These are phyloP conservation scores for Hoplodrina blanda DNA, from an alignment of 2,888 invertebrate genomes.

Conservation along the genomic window DNA sequence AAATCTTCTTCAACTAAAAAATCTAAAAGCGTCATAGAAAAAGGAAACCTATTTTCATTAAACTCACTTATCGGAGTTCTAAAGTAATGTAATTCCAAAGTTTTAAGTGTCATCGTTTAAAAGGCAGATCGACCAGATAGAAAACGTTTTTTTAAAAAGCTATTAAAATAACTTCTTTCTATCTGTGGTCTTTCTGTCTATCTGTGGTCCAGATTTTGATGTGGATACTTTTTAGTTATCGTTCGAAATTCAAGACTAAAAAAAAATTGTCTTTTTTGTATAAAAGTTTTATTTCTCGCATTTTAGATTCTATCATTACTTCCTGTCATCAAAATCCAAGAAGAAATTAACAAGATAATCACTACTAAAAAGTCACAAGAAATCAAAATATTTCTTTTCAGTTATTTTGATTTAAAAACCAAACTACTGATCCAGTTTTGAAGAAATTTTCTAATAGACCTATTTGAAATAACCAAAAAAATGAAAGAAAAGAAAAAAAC, in stretches of 20 bases:
- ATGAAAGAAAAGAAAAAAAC: too few relatives aligned
- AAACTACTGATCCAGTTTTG: too few relatives aligned
- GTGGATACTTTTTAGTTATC: background rate
- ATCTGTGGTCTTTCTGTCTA: background rate
- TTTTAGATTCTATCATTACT: too few relatives aligned
- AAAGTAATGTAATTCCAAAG: conserved; percentile 57
- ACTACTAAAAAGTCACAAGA: too few relatives aligned
- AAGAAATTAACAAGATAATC: too few relatives aligned
- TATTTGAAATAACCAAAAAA: too few relatives aligned
- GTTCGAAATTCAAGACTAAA: background rate
- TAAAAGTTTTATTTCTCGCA: too few relatives aligned
- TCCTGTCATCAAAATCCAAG: too few relatives aligned
- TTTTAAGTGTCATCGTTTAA: conserved; percentile 59
- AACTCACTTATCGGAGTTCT: conserved; percentile 55
- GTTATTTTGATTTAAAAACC: too few relatives aligned
- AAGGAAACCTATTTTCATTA: conserved; percentile 40
- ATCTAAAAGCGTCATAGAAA: conserved; percentile 19
- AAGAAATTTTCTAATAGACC: too few relatives aligned
- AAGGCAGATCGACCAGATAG: conserved; percentile 50
- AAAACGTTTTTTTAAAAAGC: conserved; percentile 37
- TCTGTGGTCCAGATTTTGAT: conserved; percentile 8
- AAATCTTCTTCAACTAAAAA: conserved; percentile 24
- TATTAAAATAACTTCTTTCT: conserved; percentile 43
- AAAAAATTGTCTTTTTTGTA: too few relatives aligned
- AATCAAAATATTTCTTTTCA: too few relatives aligned